Evolutionary conservation across 2,888 invertebrate species (phyloP).

Genomic region (Smittia aterrima): DNA sequence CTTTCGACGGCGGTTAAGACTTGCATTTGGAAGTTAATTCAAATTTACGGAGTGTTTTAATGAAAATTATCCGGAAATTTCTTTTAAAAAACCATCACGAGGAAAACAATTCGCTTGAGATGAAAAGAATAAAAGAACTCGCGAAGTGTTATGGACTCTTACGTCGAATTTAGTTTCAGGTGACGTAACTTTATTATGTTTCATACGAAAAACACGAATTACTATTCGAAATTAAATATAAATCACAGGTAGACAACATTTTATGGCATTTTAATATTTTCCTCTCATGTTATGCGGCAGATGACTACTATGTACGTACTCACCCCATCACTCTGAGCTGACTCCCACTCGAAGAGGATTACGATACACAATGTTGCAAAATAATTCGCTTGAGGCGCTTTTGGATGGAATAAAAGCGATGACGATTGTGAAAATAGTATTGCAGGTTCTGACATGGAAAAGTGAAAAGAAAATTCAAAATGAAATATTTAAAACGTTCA

Average conservation of each 20-base stretch:
- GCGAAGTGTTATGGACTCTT: too few relatives aligned
- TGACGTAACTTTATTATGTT: too few relatives aligned
- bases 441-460: neutral
- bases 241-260: constrained; percentile 29
- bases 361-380: constrained; percentile 30
- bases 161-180: too few relatives aligned
- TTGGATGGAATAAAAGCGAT: constrained; percentile 6
- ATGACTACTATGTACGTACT: neutral
- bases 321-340: neutral
- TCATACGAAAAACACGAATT: too few relatives aligned
- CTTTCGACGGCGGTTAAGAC: too few relatives aligned
- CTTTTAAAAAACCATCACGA: too few relatives aligned
- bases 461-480: neutral
- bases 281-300: neutral
- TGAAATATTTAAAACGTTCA: constrained; percentile 9
- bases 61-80: too few relatives aligned
- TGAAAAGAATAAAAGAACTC: too few relatives aligned
- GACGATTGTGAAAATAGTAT: constrained; percentile 26
- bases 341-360: constrained; percentile 10
- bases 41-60: too few relatives aligned
- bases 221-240: constrained; percentile 18
- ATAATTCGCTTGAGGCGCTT: constrained; percentile 11
- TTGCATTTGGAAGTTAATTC: too few relatives aligned
- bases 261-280: constrained; percentile 29
- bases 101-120: too few relatives aligned